phyloP scores from a whole-genome alignment of 2,888 invertebrate species.

The Lasioglossum calceatum region DNA sequence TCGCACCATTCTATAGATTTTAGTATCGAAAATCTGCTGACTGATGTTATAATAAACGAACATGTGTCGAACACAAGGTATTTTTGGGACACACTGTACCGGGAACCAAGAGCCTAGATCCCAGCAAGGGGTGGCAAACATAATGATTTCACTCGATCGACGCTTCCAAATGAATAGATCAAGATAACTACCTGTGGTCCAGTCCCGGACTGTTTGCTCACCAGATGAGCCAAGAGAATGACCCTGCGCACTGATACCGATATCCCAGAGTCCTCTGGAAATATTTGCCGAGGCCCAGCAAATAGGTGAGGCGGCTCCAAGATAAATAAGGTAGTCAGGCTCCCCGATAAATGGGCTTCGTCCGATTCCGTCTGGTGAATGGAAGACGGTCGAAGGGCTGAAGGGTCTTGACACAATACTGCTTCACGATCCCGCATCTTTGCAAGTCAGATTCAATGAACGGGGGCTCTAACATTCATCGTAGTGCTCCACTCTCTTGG shows the following conservation, averaged over 20 bases:
- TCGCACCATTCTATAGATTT: too few relatives aligned
- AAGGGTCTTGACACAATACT: not conserved
- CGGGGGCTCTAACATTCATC: not conserved
- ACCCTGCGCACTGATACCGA: not conserved
- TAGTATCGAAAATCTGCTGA: not conserved
- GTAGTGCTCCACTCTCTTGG: not conserved
- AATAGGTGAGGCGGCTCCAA: slow-evolving; percentile 22
- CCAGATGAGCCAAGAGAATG: slow-evolving; percentile 12
- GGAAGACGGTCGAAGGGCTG: slow-evolving; percentile 6
- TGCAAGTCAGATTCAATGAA: slow-evolving; percentile 10
- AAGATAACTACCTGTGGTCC: not conserved
- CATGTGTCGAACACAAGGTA: not conserved
- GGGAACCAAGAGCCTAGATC: not conserved
- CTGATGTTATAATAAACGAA: not conserved
- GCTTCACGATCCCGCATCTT: not conserved
- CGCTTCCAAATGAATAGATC: slow-evolving; percentile 14
- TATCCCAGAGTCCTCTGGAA: slow-evolving; percentile 15
- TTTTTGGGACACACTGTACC: not conserved
- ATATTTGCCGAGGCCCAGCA: slow-evolving; percentile 17
- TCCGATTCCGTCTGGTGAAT: not conserved
- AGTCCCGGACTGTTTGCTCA: not conserved
- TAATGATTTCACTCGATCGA: not conserved
- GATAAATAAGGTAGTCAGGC: slow-evolving; percentile 33
- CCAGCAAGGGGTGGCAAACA: not conserved
- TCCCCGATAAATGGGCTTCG: slow-evolving; percentile 1